Evolutionary conservation across 1,140 invertebrate genomes (phyloP).

Genomic region (Oncopeltus fasciatus): DNA sequence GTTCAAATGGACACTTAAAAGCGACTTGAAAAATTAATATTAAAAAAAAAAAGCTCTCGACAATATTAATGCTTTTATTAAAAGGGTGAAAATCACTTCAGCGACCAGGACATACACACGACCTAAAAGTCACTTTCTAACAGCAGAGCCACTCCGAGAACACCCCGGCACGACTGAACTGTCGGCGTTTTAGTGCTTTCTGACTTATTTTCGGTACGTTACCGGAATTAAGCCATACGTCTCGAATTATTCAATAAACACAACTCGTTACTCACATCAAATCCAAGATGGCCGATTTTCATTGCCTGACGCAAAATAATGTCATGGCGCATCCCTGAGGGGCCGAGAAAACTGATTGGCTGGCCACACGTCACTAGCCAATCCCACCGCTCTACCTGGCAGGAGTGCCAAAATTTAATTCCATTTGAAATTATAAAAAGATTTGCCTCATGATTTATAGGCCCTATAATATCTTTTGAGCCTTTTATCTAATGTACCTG

Average conservation of each 20-base stretch:
- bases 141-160: neutral
- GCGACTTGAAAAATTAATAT: neutral
- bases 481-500: no score
- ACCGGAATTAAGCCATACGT: constrained; percentile 12
- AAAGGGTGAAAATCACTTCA: neutral
- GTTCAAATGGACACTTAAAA: neutral
- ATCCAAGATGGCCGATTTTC: constrained; percentile 27
- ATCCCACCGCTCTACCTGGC: constrained; percentile 3
- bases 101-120: neutral
- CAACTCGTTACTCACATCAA: constrained; percentile 25
- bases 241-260: constrained; percentile 15
- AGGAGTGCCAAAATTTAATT: neutral
- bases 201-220: neutral
- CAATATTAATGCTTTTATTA: neutral
- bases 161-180: neutral
- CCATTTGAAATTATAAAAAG: neutral
- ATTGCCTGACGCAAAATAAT: constrained; percentile 25
- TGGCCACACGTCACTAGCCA: constrained; percentile 4
- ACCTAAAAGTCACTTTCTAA: neutral
- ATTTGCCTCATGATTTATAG: neutral
- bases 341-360: neutral
- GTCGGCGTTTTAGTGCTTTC: neutral
- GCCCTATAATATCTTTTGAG: no score
- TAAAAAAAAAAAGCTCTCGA: neutral
- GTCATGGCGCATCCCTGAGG: constrained; percentile 22